These are phyloP conservation scores for Ptilodon capucinus DNA, from an alignment of 2,888 invertebrate genomes.

Conservation along the genomic window DNA sequence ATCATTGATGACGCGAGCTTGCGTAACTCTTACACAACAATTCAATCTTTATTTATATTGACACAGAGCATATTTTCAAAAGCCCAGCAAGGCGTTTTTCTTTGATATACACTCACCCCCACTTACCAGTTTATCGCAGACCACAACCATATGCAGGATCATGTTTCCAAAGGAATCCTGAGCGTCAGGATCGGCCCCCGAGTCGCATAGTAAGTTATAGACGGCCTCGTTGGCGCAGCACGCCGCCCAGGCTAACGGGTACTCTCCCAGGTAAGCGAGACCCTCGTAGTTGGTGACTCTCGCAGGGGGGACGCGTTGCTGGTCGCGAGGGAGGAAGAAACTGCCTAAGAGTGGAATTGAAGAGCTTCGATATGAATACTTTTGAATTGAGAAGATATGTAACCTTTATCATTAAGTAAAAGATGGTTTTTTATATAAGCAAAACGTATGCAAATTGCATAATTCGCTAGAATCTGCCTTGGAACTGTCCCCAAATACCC, in stretches of 20 bases:
- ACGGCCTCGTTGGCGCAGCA: constrained; percentile 98
- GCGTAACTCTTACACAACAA: too few relatives aligned
- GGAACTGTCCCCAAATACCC: too few relatives aligned
- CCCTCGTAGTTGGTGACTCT: constrained; percentile 97
- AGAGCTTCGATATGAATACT: background rate
- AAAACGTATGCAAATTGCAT: too few relatives aligned
- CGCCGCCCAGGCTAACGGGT: constrained; percentile 98
- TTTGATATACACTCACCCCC: too few relatives aligned
- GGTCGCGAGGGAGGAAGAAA: constrained; percentile 97
- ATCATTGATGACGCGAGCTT: too few relatives aligned
- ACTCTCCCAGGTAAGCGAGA: constrained; percentile 98
- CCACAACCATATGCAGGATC: constrained; percentile 99
- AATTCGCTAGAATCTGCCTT: too few relatives aligned
- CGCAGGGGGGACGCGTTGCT: constrained; percentile 90
- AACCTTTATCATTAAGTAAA: too few relatives aligned
- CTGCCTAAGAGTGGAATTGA: constrained; percentile 78
- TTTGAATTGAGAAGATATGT: too few relatives aligned
- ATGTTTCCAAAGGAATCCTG: constrained; percentile 99
- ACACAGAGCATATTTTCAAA: too few relatives aligned
- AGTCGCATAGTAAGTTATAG: constrained; percentile 96
- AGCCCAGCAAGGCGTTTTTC: too few relatives aligned
- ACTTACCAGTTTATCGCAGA: constrained; percentile 95
- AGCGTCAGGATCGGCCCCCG: constrained; percentile 96
- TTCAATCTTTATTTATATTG: too few relatives aligned
- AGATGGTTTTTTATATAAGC: too few relatives aligned